Percentiles rank a stretch among this genome's conserved stretches.
These are phyloP conservation scores for Variabilichromis moorii DNA, from an alignment of 2,113 vertebrate species.

Conservation along the genomic window DNA sequence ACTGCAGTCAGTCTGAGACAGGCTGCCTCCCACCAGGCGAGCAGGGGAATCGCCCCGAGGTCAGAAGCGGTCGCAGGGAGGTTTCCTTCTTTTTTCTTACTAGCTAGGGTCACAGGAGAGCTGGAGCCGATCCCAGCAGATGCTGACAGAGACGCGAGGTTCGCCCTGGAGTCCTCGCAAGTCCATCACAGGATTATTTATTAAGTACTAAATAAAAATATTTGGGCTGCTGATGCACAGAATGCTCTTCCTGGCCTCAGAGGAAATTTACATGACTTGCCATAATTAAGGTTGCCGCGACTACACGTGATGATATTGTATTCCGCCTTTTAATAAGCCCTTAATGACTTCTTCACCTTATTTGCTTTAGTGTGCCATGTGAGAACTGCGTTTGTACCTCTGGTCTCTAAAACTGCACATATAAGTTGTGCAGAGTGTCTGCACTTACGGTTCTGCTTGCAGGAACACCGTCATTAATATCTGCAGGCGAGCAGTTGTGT, in stretches of 20 bases:
- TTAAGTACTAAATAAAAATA: neutral
- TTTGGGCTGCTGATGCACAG: neutral
- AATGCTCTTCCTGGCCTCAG: neutral
- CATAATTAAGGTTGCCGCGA: neutral
- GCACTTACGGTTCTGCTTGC: neutral
- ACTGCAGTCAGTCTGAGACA: neutral
- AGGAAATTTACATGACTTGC: neutral
- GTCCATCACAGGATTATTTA: neutral
- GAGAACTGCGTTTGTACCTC: neutral
- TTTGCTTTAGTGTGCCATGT: neutral
- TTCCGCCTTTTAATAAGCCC: neutral
- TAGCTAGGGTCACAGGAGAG: neutral
- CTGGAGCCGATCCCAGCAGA: neutral
- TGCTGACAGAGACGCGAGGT: neutral
- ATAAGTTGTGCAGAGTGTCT: neutral
- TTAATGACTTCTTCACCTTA: neutral
- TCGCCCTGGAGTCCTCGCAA: neutral
- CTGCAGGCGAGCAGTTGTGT: neutral
- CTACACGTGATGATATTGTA: neutral
- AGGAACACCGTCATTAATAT: neutral
- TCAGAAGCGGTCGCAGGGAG: neutral
- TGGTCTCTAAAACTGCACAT: neutral
- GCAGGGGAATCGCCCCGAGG: fast-evolving
- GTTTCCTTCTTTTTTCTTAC: neutral
- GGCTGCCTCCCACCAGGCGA: neutral